Base-by-base conservation (phyloP, 2,888 invertebrate genomes). In the Lithophane semibrunnea region DNA sequence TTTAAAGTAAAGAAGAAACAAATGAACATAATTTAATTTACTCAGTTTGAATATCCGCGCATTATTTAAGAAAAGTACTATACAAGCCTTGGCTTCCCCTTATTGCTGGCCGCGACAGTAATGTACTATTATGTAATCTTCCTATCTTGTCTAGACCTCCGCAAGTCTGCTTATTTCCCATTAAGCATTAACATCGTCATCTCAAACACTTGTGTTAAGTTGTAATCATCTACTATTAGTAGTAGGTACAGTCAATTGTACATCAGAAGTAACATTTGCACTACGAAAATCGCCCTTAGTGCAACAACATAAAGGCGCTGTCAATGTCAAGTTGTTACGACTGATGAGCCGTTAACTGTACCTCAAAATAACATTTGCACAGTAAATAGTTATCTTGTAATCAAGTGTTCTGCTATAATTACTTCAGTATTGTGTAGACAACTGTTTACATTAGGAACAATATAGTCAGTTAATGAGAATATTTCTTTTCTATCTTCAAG, bases 381-480 rank as follows among this genome's bases (percentile, higher is more conserved):
- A 42, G 49, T 65, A 75, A 75, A 49, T 58, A 75, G 65, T 75
- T 49, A 65, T 76, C 56, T 29, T 42, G 64, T 76, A 65, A 75
- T 75, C 56, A 75, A 75, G 18, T 42, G 56, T 49, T 56, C 16
- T 49, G 37, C 42, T 16, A 24, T 75, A 65, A 65, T 75, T 65
- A 75, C 49, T 49, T 12, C 16, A 10, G 37, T n/a, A 42, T 49
- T 75, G 56, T 75, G 42, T 21, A 24, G 16, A 37, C 21, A 74
- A 24, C 64, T 74, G 75, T 75, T 65, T 49, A n/a, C 21, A 49
- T 49, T 42, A 58, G 21, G 75, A 65, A 75, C 64, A 75, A 65
- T 75, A 8, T 75, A 16, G 37, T 54, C 29, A 21, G 16, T 37
- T 74, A 64, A 56, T 16, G 54, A 75, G 75, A 64, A 74, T 37